Evolutionary conservation across 53 echinoderm and acorn worm species (phyloP).

Genomic region (Paracentrotus lividus): DNA sequence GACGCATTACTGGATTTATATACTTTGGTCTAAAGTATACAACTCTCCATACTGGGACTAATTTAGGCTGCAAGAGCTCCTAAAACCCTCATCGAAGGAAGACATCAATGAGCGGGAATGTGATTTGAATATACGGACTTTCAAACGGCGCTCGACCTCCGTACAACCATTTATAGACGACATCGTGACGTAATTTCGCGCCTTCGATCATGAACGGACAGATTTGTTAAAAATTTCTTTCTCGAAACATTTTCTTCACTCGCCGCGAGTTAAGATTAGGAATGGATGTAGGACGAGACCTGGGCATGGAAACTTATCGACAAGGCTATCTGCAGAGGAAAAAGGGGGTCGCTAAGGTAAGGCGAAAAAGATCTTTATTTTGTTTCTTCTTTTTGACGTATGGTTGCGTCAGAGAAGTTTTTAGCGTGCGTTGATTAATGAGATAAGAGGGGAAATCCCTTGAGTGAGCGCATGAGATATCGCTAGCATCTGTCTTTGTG

Average conservation of each 20-base stretch:
- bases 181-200: neutral
- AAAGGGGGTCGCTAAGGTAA: slow-evolving; percentile 43
- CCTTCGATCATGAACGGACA: neutral
- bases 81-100: neutral
- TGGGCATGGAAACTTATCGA: neutral
- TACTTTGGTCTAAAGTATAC: too few relatives aligned
- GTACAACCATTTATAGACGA: neutral
- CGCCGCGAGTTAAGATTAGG: neutral
- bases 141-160: too few relatives aligned
- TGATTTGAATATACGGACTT: neutral
- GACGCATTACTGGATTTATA: too few relatives aligned
- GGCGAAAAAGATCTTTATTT: neutral
- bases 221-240: neutral
- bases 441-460: slow-evolving; percentile 22
- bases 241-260: neutral
- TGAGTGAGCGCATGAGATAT: neutral
- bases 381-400: neutral
- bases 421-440: slow-evolving; percentile 15
- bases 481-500: neutral
- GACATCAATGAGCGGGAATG: neutral
- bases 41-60: too few relatives aligned
- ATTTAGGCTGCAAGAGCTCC: too few relatives aligned
- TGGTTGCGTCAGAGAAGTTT: slow-evolving; percentile 35
- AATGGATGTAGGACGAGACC: neutral
- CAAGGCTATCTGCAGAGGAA: slow-evolving; percentile 35